Base-by-base conservation (phyloP, 1,140 invertebrate species). In the Drosophila parabipectinata region DNA sequence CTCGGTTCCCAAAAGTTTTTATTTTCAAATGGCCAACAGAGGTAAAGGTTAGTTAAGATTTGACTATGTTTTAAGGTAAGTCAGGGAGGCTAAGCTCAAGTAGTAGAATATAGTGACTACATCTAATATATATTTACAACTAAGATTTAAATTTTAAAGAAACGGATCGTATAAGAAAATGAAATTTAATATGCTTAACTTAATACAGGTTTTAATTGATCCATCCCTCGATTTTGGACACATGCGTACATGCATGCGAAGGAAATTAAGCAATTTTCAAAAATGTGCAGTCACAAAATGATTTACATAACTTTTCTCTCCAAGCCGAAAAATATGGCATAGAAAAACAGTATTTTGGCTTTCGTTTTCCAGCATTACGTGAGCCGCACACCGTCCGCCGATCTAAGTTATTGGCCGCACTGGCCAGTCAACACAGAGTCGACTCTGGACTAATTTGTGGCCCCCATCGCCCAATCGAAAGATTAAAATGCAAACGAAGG, bases 401-500 rank as follows among this genome's bases (percentile, higher is more conserved):
- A 47, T 51, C 67, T 83, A 77, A 88, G 61, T 88, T 89, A 88
- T 89, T 88, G 79, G 76, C 51, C 75, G 79, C 72, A 76, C 72
- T 79, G 79, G 66, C 83, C 79, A 89, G 84, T 88, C 83, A 88
- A 83, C 83, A 88, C 75, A 83, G 69, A 87, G 82, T 76, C 75
- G 58, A 54, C 62, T 58, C 30, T 53, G 79, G 67, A 88, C 79
- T 87, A 87, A 88, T 87, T 87, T 87, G 79, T 83, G 80, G 80
- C 66, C 52, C 41, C 34, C 45, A 67, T 72, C 50, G 47, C 56
- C 37, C 39, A 39, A 55, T 55, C 53, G 41, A 39, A 32, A 67
- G 83, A 87, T 87, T 88, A 87, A 87, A 87, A 87, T 87, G 83
- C 83, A 87, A 87, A 87, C 83, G 75, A 85, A 85, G 63, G 62